phyloP scores from a whole-genome alignment of 1,140 invertebrate species.

The Nomia melanderi region DNA sequence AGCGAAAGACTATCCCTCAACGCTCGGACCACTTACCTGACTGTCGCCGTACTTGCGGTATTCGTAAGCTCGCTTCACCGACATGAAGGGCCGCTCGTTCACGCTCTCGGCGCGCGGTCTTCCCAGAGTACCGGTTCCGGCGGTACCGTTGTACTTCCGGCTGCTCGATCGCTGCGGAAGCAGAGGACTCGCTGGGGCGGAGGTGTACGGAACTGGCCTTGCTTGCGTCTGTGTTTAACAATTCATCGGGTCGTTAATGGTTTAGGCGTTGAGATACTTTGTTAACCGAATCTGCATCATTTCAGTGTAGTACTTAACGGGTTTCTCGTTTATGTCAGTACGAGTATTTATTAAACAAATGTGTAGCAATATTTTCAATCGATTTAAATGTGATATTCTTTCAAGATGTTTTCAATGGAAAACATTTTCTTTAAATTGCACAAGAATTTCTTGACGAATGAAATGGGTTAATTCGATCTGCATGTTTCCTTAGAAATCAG shows the following conservation, averaged over 20 bases:
- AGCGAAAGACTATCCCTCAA: background rate
- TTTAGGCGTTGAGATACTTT: too few species aligned
- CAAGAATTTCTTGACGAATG: too few species aligned
- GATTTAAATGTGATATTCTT: too few species aligned
- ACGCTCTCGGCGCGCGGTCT: slow-evolving; percentile 77
- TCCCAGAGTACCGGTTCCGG: slow-evolving; percentile 74
- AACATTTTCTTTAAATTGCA: too few species aligned
- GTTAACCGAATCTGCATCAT: too few species aligned
- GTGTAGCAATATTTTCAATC: too few species aligned
- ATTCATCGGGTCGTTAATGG: background rate
- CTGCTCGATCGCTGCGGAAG: slow-evolving; percentile 84
- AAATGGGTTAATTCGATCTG: too few species aligned
- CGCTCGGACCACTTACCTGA: slow-evolving; percentile 73
- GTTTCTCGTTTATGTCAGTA: too few species aligned
- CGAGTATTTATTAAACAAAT: too few species aligned
- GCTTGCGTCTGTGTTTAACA: slow-evolving; percentile 48
- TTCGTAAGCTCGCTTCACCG: slow-evolving; percentile 85
- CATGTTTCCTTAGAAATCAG: too few species aligned
- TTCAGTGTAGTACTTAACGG: too few species aligned
- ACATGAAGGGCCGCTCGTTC: slow-evolving; percentile 84
- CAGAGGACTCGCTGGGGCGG: slow-evolving; percentile 83
- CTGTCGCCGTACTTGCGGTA: slow-evolving; percentile 79
- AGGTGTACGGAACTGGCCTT: slow-evolving; percentile 74
- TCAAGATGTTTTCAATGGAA: too few species aligned
- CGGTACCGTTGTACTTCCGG: slow-evolving; percentile 79